Evolutionary conservation across 2,113 vertebrate genomes (phyloP).

Genomic region (Oxyura jamaicensis): DNA sequence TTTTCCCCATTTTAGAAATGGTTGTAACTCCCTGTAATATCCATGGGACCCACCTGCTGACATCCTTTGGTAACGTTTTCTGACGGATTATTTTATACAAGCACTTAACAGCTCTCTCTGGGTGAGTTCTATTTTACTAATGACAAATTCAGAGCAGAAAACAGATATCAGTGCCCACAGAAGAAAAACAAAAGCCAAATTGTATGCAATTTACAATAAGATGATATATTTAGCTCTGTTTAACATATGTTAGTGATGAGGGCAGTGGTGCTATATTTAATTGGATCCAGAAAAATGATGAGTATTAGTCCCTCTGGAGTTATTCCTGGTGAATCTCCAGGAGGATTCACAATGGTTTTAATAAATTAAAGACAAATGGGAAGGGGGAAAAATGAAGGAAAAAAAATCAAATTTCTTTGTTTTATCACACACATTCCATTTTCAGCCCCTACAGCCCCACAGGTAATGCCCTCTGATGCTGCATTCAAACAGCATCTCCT

Average conservation of each 20-base stretch:
- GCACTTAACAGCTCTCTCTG: neutral
- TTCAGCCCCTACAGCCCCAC: neutral
- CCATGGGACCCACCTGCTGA: neutral
- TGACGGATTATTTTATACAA: neutral
- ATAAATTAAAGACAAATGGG: conserved; percentile 9
- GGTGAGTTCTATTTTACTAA: neutral
- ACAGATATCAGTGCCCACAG: neutral
- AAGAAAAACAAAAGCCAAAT: conserved; percentile 37
- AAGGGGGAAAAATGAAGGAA: neutral
- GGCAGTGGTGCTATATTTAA: conserved; percentile 21
- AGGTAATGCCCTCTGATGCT: neutral
- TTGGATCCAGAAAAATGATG: conserved; percentile 32
- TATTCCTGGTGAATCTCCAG: conserved; percentile 8
- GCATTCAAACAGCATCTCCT: neutral
- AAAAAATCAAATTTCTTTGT: neutral
- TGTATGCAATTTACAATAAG: neutral
- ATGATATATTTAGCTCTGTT: conserved; percentile 26
- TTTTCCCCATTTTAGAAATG: neutral
- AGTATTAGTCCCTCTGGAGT: conserved; percentile 25
- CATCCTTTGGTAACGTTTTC: neutral
- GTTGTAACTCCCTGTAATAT: neutral
- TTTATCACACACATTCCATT: neutral
- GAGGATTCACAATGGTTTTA: conserved; percentile 25
- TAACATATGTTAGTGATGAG: conserved; percentile 34
- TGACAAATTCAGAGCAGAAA: conserved; percentile 27